These are phyloP conservation scores for Rhynchonycteris naso DNA, from an alignment of 2,797 vertebrate genomes.

Conservation along the genomic window DNA sequence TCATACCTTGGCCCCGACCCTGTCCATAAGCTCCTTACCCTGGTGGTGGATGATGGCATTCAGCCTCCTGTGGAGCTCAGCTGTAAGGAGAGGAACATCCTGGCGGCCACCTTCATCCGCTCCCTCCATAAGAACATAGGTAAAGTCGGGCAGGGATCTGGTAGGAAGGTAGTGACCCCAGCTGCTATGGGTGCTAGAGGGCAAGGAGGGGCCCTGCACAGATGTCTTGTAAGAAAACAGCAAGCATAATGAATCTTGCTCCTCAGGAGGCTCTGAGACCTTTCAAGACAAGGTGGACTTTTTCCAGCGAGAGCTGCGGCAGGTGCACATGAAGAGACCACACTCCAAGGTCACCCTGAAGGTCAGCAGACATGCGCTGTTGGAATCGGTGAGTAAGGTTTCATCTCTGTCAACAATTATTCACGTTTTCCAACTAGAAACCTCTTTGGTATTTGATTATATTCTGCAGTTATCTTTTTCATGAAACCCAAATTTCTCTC, in stretches of 20 bases:
- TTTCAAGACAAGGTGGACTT: conserved; percentile 99
- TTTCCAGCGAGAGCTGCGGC: conserved; percentile 97
- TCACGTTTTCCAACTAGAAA: conserved; percentile 17
- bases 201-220: not conserved
- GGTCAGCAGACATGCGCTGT: conserved; percentile 92
- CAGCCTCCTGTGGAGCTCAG: conserved; percentile 98
- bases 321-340: conserved; percentile 96
- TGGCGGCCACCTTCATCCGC: conserved; percentile 98
- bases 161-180: not conserved
- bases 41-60: conserved; percentile 98
- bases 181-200: not conserved
- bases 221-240: not conserved
- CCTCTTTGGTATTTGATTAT: conserved; percentile 9
- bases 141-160: conserved; percentile 80
- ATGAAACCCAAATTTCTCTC: not conserved
- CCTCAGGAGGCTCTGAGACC: conserved; percentile 96
- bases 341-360: conserved; percentile 97
- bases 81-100: conserved; percentile 99
- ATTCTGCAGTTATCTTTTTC: not conserved
- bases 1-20: conserved; percentile 97
- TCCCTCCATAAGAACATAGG: conserved; percentile 99
- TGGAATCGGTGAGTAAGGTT: conserved; percentile 93
- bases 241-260: conserved; percentile 49
- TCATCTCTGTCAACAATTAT: not conserved
- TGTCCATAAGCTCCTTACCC: conserved; percentile 95